phyloP scores from a whole-genome alignment of 2,113 vertebrate species.

The Pseudopipra pipra region DNA sequence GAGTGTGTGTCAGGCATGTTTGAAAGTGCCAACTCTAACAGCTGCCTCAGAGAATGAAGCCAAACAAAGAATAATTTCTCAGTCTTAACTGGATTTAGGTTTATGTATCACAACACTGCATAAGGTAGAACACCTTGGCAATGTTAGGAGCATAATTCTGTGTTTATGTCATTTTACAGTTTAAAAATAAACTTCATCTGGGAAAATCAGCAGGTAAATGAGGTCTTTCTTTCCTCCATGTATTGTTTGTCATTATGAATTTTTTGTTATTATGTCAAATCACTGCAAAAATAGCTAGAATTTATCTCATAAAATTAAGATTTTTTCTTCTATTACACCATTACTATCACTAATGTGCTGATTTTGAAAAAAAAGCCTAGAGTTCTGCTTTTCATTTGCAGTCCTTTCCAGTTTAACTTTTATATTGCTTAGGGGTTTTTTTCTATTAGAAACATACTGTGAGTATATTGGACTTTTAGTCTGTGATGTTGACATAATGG shows the following conservation, averaged over 20 bases:
- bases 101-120: not conserved
- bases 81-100: not conserved
- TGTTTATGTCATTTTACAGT: not conserved
- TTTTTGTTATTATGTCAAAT: not conserved
- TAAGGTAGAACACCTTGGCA: not conserved
- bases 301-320: not conserved
- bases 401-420: not conserved
- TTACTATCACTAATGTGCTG: not conserved
- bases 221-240: not conserved
- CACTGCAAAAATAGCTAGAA: not conserved
- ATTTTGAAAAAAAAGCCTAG: not conserved
- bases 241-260: not conserved
- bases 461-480: not conserved
- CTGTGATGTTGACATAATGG: not conserved
- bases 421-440: not conserved
- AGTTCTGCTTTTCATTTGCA: not conserved
- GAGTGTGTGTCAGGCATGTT: not conserved
- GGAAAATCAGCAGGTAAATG: not conserved
- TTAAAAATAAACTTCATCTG: not conserved
- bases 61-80: conserved; percentile 5
- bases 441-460: not conserved
- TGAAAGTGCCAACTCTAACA: not conserved
- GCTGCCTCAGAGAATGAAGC: not conserved
- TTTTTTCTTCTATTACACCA: not conserved
- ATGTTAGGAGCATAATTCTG: not conserved